Base-by-base conservation (phyloP, 2,797 vertebrate species). In the Danio jaintianensis region DNA sequence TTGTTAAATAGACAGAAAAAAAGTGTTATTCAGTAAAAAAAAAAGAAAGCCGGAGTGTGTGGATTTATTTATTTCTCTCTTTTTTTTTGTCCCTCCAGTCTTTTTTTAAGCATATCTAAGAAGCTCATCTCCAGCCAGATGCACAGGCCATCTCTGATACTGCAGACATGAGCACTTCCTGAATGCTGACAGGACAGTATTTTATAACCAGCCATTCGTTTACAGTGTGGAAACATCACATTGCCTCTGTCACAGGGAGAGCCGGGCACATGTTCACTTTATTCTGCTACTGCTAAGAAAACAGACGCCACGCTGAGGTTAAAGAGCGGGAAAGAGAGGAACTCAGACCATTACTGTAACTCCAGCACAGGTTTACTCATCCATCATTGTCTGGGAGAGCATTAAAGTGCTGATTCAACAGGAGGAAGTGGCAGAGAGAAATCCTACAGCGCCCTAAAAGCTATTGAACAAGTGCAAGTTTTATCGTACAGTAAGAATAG, bases 1-100 rank as follows among this genome's bases (percentile, higher is more conserved):
- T 99, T 97, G 96, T 97, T 98, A 98, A 97, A 96, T 93, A 96
- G 95, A 97, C 86, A 89, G 78, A 92, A 90, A 80, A 83, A 96
- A 92, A 94, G 93, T 96, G 93, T 94, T 93, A 95, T 94, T 94
- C 91, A 87, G 92, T 87, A 92, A 93, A 91, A 87, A 93, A 91
- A 87, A 82, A 75, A 84, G 83, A 72, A 69, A 63, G 53, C 55
- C 38, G 40, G 81, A 86, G 89, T 81, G 75, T 85, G 72, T 71
- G 56, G 58, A 70, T 88, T 88, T 85, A 83, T 91, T 89, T 90
- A 82, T 45, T 12, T 48, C 29, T 29, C 29, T 29, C 29, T 78
- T 78, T 55, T 22, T 11, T 16, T 43, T 22, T 5, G 22, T 52
- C 16, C 8, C 58, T 38, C 4, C 2, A 5, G 13, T 80, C 20